Conservation (phyloP, 1,140 invertebrate genomes). For the Drosophila sechellia region DNA sequence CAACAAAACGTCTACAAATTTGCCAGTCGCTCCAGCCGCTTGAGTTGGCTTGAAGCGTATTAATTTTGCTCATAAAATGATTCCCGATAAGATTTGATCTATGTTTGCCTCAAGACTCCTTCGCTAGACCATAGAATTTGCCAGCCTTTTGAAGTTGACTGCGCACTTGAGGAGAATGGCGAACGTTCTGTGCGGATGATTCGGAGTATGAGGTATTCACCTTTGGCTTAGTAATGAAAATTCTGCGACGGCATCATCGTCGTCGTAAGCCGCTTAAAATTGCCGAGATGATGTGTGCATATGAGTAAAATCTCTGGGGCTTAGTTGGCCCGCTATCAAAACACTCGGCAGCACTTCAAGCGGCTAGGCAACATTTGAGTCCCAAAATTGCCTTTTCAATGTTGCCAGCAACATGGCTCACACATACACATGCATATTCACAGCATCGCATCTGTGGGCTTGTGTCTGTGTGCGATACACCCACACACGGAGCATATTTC, state of each 20-base stretch:
- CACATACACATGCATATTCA: neutral
- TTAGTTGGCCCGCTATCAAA: slow-evolving; percentile 50
- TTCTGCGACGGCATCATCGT: slow-evolving; percentile 44
- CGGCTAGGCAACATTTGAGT: slow-evolving; percentile 29
- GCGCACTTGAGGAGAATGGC: slow-evolving; percentile 32
- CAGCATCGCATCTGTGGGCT: slow-evolving; percentile 14
- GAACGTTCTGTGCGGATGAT: neutral
- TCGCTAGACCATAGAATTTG: slow-evolving; percentile 29
- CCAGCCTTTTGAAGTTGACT: slow-evolving; percentile 52
- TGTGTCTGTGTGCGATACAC: slow-evolving; percentile 64
- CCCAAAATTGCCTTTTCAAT: slow-evolving; percentile 37
- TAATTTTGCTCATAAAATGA: slow-evolving; percentile 76
- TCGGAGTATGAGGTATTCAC: slow-evolving; percentile 43
- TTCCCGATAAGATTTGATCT: slow-evolving; percentile 82
- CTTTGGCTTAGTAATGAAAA: slow-evolving; percentile 79
- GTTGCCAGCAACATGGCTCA: slow-evolving; percentile 59
- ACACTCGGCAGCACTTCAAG: slow-evolving; percentile 42
- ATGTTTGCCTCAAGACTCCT: slow-evolving; percentile 57
- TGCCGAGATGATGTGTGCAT: slow-evolving; percentile 49
- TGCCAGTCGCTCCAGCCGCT: slow-evolving; percentile 27
- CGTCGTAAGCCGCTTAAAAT: slow-evolving; percentile 71
- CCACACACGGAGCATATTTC: slow-evolving; percentile 69
- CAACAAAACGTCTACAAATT: slow-evolving; percentile 64
- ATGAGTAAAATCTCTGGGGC: slow-evolving; percentile 40
- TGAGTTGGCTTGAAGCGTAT: slow-evolving; percentile 58